These are phyloP conservation scores for Zaprionus gabonicus DNA, from an alignment of 1,140 invertebrate genomes.

Conservation along the genomic window DNA sequence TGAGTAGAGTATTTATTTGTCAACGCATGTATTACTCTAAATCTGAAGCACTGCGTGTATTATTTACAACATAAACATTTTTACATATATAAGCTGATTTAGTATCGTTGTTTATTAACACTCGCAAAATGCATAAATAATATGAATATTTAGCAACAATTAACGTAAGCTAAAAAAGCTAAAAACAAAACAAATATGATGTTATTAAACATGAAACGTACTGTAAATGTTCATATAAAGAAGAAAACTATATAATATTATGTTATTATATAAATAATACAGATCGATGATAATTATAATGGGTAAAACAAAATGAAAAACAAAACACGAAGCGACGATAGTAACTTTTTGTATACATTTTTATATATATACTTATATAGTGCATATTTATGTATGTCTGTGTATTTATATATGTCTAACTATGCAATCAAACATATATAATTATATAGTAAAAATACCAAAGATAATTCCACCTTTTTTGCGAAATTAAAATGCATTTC, in stretches of 20 bases:
- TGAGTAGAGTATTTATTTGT: conserved; percentile 53
- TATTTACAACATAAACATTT: conserved; percentile 66
- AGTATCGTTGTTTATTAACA: conserved; percentile 65
- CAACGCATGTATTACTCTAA: conserved; percentile 42
- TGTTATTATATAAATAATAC: conserved; percentile 66
- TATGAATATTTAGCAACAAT: conserved; percentile 68
- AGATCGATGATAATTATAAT: conserved; percentile 35
- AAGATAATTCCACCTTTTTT: conserved; percentile 82
- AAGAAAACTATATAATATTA: conserved; percentile 69
- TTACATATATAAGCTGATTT: conserved; percentile 68
- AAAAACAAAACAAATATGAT: conserved; percentile 15
- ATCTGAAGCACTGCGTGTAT: conserved; percentile 64
- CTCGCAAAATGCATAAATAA: conserved; percentile 47
- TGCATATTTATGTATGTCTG: conserved; percentile 48
- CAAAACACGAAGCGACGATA: conserved; percentile 42
- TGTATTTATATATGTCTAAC: conserved; percentile 52
- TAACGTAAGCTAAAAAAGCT: conserved; percentile 60
- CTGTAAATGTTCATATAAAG: conserved; percentile 67
- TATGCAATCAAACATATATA: conserved; percentile 47
- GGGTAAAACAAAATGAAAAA: conserved; percentile 9
- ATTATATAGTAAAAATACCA: conserved; percentile 78
- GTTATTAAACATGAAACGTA: conserved; percentile 33
- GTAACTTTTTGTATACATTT: conserved; percentile 65
- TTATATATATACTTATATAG: conserved; percentile 38
- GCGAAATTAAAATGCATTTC: conserved; percentile 80